Conservation (phyloP, 2,797 vertebrate species). For the Myotis pilosus region DNA sequence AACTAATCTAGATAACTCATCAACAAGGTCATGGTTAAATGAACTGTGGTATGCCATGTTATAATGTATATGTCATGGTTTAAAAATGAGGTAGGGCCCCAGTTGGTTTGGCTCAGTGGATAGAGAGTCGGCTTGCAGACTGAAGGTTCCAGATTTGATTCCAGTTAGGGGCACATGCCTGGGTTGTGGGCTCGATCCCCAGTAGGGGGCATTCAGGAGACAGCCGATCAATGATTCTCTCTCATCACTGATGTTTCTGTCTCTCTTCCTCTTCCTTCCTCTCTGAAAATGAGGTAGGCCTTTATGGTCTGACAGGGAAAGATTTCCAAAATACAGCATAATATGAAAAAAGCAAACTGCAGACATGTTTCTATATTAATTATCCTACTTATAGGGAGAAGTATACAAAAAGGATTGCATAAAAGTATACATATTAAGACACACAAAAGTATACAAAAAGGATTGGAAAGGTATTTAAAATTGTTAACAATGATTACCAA, state of each 20-base stretch:
- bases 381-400: neutral
- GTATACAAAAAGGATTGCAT: neutral
- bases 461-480: neutral
- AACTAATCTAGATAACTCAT: conserved; percentile 13
- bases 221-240: too few species aligned
- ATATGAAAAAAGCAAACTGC: neutral
- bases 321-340: neutral
- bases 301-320: neutral
- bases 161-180: too few species aligned
- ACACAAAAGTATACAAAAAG: neutral
- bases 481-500: neutral
- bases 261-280: too few species aligned
- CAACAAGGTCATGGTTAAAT: neutral
- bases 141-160: too few species aligned
- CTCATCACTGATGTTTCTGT: too few species aligned
- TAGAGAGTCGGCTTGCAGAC: too few species aligned
- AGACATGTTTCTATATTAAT: neutral
- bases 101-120: too few species aligned
- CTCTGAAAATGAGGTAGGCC: neutral
- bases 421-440: neutral
- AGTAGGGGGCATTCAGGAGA: too few species aligned
- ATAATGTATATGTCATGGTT: neutral
- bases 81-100: neutral
- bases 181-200: too few species aligned
- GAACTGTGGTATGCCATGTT: neutral